These are phyloP conservation scores for Cliona cf. orientalis DNA, from an alignment of 37 sponge, comb jelly and placozoan species.

Conservation along the genomic window DNA sequence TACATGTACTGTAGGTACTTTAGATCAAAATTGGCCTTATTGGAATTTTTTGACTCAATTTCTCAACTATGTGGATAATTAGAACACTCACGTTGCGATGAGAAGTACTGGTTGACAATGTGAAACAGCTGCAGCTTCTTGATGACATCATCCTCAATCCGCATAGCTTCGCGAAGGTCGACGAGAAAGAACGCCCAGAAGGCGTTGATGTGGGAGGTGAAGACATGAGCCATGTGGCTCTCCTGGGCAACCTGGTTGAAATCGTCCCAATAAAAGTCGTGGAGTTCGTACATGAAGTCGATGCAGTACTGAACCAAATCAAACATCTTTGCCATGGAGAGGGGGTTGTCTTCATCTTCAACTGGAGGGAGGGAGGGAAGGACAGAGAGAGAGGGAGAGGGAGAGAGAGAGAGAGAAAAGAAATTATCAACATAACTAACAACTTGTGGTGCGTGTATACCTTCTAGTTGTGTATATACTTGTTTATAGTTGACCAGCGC, in stretches of 20 bases:
- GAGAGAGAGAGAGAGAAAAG: too few relatives aligned
- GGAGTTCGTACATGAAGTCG: slow-evolving; percentile 72
- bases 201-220: slow-evolving; percentile 43
- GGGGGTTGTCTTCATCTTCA: slow-evolving; percentile 5
- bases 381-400: too few relatives aligned
- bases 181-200: slow-evolving; percentile 61
- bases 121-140: slow-evolving; percentile 51
- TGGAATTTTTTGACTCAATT: too few relatives aligned
- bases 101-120: slow-evolving; percentile 54
- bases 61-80: not conserved
- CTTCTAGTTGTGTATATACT: slow-evolving; percentile 13
- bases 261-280: slow-evolving; percentile 56
- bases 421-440: too few relatives aligned
- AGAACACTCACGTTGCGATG: slow-evolving; percentile 44
- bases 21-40: too few relatives aligned
- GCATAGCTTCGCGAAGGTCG: slow-evolving; percentile 40
- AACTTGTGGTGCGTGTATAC: too few relatives aligned
- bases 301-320: slow-evolving; percentile 45
- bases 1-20: too few relatives aligned
- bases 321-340: slow-evolving; percentile 16
- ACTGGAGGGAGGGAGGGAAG: too few relatives aligned
- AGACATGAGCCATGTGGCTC: too few relatives aligned
- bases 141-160: slow-evolving; percentile 13
- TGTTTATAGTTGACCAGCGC: slow-evolving; percentile 56
- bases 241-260: slow-evolving; percentile 11